Conservation (phyloP, 1,140 invertebrate genomes). For the Drosophila parabipectinata region DNA sequence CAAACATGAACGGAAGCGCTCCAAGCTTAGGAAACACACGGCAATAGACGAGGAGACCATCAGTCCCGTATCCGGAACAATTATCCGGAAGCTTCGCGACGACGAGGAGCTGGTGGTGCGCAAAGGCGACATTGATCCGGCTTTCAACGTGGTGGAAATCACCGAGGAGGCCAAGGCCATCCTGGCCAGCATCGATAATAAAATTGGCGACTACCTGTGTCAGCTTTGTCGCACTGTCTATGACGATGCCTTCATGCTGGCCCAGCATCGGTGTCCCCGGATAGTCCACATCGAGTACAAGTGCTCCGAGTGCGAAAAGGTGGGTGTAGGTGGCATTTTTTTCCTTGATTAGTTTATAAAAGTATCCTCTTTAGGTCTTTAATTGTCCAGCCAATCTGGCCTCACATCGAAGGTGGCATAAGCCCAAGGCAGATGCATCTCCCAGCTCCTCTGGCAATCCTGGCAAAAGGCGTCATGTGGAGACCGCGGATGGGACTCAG, state of each 20-base stretch:
- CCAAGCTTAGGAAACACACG: conserved; percentile 89
- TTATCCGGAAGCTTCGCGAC: conserved; percentile 92
- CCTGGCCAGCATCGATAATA: conserved; percentile 98
- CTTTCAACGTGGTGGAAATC: conserved; percentile 97
- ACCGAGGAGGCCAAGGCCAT: conserved; percentile 97
- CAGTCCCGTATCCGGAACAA: conserved; percentile 98
- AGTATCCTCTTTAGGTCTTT: conserved; percentile 88
- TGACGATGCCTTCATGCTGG: conserved; percentile 97
- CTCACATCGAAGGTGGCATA: conserved; percentile 98
- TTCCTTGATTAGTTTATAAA: conserved; percentile 42
- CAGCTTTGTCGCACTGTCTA: conserved; percentile 96
- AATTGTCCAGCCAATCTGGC: conserved; percentile 99
- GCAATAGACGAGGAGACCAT: conserved; percentile 97
- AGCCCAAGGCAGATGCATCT: conserved; percentile 86
- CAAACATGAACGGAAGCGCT: conserved; percentile 85
- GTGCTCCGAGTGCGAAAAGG: conserved; percentile 99
- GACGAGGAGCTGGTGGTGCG: conserved; percentile 92
- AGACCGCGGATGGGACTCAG: conserved; percentile 52
- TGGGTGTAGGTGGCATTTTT: conserved; percentile 21
- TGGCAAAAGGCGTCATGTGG: conserved; percentile 60
- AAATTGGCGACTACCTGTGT: conserved; percentile 98
- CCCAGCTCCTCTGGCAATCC: conserved; percentile 15
- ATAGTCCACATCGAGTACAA: conserved; percentile 99
- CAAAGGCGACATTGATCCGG: conserved; percentile 97
- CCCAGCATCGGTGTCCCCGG: conserved; percentile 97